Evolutionary conservation across 2,888 invertebrate species (phyloP), one percentile per base, ranked within the genome.

Genomic region (Lomographa bimaculata): DNA sequence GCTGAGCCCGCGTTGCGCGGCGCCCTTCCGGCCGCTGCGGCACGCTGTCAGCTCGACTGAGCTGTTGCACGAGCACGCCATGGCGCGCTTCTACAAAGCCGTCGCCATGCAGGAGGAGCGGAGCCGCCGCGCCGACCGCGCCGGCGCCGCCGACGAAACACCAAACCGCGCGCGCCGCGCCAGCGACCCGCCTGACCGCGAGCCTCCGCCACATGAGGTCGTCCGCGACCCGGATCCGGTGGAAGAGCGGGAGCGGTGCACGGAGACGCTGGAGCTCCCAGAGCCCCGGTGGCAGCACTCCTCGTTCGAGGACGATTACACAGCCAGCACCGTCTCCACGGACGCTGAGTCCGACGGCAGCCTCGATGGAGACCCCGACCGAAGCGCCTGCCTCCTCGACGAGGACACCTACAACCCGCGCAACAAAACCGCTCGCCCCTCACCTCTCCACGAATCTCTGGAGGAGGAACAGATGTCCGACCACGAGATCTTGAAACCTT

Each of bases 21-120:
- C 90, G 62, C 90, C 91, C 7, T 87, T 90, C 28, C 91, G 93
- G 58, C 90, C 92, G 25, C 77, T 96, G 17, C 91, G 94, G 12
- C 91, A 93, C 55, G 94, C 95, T 0, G 94, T 94, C 11, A 96
- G 96, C 65, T 96, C 96, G 1, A 94, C 95, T 0, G 96, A 96
- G 69, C 86, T 96, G 2, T 89, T 96, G 0, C 95, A 95, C 70
- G 96, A 96, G 70, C 91, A 93, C 24, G 94, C 95, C 5, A 95
- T 96, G 94, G 94, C 94, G 4, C 90, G 96, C 19, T 94, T 96
- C 69, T 95, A 95, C 68, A 92, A 94, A 71, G 95, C 94, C 5
- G 92, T 94, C 1, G 93, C 93, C 36, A 90, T 94, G 55, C 94
- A 95, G 71, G 94, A 96, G 71, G 91, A 92, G 8, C 92, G 93